Percentiles rank a stretch among this genome's conserved stretches.
Evolutionary conservation across 2,797 vertebrate genomes (phyloP).

Genomic region (Acestrorhynchus altus): DNA sequence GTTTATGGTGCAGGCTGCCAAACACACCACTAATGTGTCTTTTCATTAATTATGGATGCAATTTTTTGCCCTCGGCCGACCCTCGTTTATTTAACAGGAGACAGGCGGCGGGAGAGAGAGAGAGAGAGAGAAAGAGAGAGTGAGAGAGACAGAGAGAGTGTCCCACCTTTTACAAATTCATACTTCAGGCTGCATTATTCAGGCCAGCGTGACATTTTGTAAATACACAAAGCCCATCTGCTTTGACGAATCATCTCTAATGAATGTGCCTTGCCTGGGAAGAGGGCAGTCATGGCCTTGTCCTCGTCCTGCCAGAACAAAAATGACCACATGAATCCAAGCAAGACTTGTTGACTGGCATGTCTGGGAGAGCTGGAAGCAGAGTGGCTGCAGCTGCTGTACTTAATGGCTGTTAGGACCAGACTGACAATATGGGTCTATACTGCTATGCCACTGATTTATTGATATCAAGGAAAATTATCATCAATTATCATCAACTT

Average conservation of each 20-base stretch:
- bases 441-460: too few relatives aligned
- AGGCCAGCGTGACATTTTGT: conserved; percentile 56
- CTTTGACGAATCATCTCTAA: conserved; percentile 63
- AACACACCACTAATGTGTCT: conserved; percentile 63
- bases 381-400: conserved; percentile 18
- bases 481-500: too few relatives aligned
- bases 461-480: too few relatives aligned
- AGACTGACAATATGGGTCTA: not conserved
- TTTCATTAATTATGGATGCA: conserved; percentile 72
- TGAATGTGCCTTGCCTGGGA: conserved; percentile 59
- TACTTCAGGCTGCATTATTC: conserved; percentile 61
- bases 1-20: conserved; percentile 57
- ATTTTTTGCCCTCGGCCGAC: conserved; percentile 61
- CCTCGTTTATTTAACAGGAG: conserved; percentile 59
- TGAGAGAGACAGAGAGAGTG: conserved; percentile 31
- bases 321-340: conserved; percentile 46
- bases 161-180: conserved; percentile 62
- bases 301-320: conserved; percentile 52
- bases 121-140: conserved; percentile 36
- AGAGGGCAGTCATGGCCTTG: conserved; percentile 50
- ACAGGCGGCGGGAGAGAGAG: conserved; percentile 14
- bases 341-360: conserved; percentile 28
- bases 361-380: conserved; percentile 14
- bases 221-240: conserved; percentile 59
- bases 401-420: not conserved